Base-by-base conservation (phyloP, 2,888 invertebrate genomes). In the Diaprepes abbreviatus region DNA sequence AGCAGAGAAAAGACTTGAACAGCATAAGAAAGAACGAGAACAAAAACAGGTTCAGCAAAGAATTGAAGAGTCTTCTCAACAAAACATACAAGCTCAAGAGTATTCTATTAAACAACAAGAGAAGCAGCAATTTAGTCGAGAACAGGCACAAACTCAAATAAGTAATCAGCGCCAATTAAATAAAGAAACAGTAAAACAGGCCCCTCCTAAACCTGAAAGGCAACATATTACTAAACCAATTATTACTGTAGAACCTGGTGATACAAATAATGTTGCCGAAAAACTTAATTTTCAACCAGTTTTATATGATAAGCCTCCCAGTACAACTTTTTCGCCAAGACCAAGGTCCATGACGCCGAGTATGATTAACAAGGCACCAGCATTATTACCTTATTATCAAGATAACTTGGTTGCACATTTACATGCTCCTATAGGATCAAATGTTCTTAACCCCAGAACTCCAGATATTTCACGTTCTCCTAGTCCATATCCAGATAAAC, bases 341-440 rank as follows among this genome's bases (percentile, higher is more conserved):
- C 81, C 83, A 72, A 86, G 91, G 64, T 88, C 92, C 3, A 86
- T 87, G 67, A 92, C 92, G 16, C 92, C 93, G 0, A 91, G 91
- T 79, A 83, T 89, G 84, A 90, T 89, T 66, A 92, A 92, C 79
- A 91, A 91, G 82, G 91, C 93, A 21, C 91, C 92, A 1, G 90
- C 93, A 9, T 86, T 89, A 55, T 89, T 94, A 74, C 94, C 94
- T 6, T 89, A 89, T 77, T 94, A 94, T 80, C 94, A 94, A 83
- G 90, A 90, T 83, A 91, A 92, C 82, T 85, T 93, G 74, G 89
- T 92, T 31, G 88, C 90, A n/a, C 90, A 90, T 43, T 89, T 90
- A 79, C 89, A 89, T 78, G 78, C 84, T 60, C 88, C 92, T 3
- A 85, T 89, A 1, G 87, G 88, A 77, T 86, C 86, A 40, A 88